Conservation (phyloP, 2,113 vertebrate genomes). For the Aplodontia rufa region DNA sequence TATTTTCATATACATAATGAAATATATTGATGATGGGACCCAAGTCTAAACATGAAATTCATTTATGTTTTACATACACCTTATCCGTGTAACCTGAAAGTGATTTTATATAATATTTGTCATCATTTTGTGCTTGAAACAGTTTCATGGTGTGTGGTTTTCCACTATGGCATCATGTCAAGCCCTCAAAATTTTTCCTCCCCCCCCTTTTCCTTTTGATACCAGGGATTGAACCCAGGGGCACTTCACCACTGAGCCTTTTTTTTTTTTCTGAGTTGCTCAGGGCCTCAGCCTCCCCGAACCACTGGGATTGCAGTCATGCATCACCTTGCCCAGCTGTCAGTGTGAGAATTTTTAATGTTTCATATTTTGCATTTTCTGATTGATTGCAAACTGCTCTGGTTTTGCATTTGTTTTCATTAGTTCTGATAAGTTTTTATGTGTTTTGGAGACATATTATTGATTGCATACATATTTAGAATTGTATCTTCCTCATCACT, state of each 20-base stretch:
- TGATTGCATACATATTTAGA: background rate
- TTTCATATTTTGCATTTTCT: too few relatives aligned
- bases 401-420: background rate
- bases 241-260: background rate
- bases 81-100: too few relatives aligned
- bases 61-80: background rate
- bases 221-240: background rate
- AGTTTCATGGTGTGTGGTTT: too few relatives aligned
- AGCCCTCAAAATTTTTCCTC: too few relatives aligned
- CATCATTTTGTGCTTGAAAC: too few relatives aligned
- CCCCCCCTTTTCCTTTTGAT: too few relatives aligned
- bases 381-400: background rate
- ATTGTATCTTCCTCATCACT: background rate
- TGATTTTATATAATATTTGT: background rate
- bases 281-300: too few relatives aligned
- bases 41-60: background rate
- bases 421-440: background rate
- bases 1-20: background rate
- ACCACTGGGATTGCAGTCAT: too few relatives aligned
- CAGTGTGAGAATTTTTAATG: too few relatives aligned
- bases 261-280: background rate
- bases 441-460: background rate
- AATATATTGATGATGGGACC: background rate
- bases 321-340: too few relatives aligned
- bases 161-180: too few relatives aligned